A percentile compares a stretch with the other conserved stretches of the same genome.
Conservation (phyloP, 2,113 vertebrate genomes). For the Rhinolophus sinicus region DNA sequence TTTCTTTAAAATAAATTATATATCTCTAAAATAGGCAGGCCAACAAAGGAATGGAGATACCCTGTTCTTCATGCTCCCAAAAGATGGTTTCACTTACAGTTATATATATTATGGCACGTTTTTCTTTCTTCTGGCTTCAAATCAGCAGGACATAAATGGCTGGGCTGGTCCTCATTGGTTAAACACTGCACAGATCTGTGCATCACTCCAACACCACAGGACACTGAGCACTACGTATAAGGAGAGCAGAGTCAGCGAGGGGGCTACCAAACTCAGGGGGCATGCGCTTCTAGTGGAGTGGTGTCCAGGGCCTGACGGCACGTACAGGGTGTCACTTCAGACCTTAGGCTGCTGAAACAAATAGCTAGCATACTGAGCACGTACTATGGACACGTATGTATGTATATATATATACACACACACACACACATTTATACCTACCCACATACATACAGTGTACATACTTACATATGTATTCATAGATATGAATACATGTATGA, state of each 20-base stretch:
- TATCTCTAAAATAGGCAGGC: neutral
- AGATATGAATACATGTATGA: too few species aligned
- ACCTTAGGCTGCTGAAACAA: rapidly evolving
- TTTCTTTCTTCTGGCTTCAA: constrained; percentile 89
- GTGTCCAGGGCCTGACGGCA: neutral
- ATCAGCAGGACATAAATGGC: constrained; percentile 84
- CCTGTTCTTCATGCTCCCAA: neutral
- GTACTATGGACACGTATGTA: too few species aligned
- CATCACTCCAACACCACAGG: constrained; percentile 92
- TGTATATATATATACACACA: too few species aligned
- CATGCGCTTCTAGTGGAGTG: rapidly evolving
- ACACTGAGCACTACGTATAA: constrained; percentile 90
- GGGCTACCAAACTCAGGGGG: rapidly evolving
- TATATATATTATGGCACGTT: constrained; percentile 88
- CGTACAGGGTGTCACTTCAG: rapidly evolving
- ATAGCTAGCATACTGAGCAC: rapidly evolving
- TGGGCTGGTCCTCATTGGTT: constrained; percentile 87
- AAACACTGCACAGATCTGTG: constrained; percentile 93
- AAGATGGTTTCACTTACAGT: constrained; percentile 86
- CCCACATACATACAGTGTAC: too few species aligned
- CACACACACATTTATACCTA: too few species aligned
- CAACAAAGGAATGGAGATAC: neutral
- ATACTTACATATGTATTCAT: too few species aligned
- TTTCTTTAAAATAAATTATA: neutral
- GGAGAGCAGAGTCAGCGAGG: neutral